Percentiles rank a stretch among this genome's conserved stretches.
Evolutionary conservation across 2,797 vertebrate species (phyloP).

Genomic region (Falco berigora): DNA sequence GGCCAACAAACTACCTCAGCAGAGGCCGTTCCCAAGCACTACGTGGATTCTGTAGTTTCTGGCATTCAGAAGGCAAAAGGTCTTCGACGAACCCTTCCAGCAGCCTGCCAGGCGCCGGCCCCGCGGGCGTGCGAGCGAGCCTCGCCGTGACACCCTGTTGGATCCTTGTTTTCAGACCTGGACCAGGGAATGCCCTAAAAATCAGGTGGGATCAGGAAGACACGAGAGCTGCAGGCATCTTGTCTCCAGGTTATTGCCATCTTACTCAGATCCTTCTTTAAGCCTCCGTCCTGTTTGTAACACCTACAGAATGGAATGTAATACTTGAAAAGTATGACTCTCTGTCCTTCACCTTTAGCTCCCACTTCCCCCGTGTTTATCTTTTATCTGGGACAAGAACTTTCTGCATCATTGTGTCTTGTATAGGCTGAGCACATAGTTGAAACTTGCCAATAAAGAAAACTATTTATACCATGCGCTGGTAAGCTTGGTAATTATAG

Average conservation of each 20-base stretch:
- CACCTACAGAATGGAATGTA: slow-evolving; percentile 17
- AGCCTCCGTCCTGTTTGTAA: slow-evolving; percentile 13
- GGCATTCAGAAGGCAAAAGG: background rate
- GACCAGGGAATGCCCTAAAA: background rate
- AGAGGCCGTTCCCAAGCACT: slow-evolving; percentile 6
- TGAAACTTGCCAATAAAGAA: slow-evolving; percentile 60
- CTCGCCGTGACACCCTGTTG: background rate
- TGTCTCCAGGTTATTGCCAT: background rate
- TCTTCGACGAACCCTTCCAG: background rate
- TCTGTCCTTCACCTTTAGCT: background rate
- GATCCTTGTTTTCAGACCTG: background rate
- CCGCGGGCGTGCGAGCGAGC: background rate
- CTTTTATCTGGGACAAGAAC: slow-evolving; percentile 22
- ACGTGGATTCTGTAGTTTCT: background rate
- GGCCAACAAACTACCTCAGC: slow-evolving; percentile 54
- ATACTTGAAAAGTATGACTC: slow-evolving; percentile 20
- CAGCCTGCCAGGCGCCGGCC: background rate
- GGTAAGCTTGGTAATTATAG: slow-evolving; percentile 53
- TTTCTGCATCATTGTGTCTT: slow-evolving; percentile 43
- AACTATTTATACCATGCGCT: slow-evolving; percentile 43
- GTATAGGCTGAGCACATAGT: slow-evolving; percentile 55
- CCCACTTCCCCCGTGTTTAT: background rate
- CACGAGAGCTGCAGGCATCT: background rate
- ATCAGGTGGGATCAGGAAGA: background rate
- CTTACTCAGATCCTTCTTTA: slow-evolving; percentile 1